Evolutionary conservation across 2,888 invertebrate genomes (phyloP), one percentile per base, ranked within the genome.

Genomic region (Sphaerophoria taeniata): DNA sequence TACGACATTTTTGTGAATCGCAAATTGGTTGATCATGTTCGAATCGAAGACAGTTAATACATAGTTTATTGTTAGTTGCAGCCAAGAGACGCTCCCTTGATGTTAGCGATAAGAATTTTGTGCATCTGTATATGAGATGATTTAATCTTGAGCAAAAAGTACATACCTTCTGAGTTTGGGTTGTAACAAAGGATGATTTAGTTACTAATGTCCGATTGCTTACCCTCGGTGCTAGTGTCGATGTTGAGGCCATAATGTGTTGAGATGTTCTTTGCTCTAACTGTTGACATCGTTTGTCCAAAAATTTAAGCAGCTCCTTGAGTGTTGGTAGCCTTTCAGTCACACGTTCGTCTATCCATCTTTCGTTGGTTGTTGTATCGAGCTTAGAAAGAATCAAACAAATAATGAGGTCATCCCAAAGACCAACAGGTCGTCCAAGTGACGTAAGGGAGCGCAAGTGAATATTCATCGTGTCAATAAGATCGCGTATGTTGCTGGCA

Each of bases 111-210:
- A 60, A 60, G 39, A 55, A 69, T 53, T 69, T 69, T 55, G 31
- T 69, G 24, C 69, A 69, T 47, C 69, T 53, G 45, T 69, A 69
- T 16, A 69, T 69, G 0, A 69, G 55, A 36, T 69, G 55, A 55
- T 69, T 69, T 11, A 12, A 36, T 36, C 51, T 34, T 55, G 55
- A 69, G 33, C 69, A 69, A 69, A 31, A 69, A 55, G 34, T 33
- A 53, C 55, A 69, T 69, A 69, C 53, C 69, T 43, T 51, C 14
- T 69, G 24, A 12, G n/a, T 45, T 45, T 45, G 45, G 39, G 9
- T 39, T 7, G 39, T 39, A 7, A 49, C 49, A 49, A 49, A 49
- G 4, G 49, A 49, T 49, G 49, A 14, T 16, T 49, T 16, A 16
- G 49, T 4, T 1, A 49, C 14, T 16, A 14, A 4, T 49, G 5